Base-by-base conservation (phyloP, 1,140 invertebrate species). In the Thaumetopoea pityocampa region DNA sequence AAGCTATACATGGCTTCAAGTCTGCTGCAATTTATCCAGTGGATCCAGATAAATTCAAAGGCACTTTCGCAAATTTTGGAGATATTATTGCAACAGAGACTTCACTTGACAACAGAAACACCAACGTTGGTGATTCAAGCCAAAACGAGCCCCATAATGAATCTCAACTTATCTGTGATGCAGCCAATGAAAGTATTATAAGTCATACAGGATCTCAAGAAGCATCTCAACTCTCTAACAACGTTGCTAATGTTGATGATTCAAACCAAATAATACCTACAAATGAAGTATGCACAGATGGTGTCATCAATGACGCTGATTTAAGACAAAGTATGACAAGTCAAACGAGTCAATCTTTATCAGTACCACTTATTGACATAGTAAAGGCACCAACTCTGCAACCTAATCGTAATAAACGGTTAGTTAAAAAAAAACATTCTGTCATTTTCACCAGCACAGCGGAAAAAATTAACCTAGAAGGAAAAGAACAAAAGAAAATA, bases 401-500 rank as follows among this genome's bases (percentile, higher is more conserved):
- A 32, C 7, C 10, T 32, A 6, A 17, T 32, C 29, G 8, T 32
- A 32, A n/a, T n/a, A 32, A 32, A 32, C 29, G 29, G 16, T 6
- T 9, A 32, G 29, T 18, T 8, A 19, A 32, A n/a, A 32, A 32
- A 32, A 32, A 32, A 9, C 29, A 32, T 18, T 32, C 29, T 9
- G 19, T 32, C 1, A 18, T 32, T 32, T 32, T 32, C 10, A 32
- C 29, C 16, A 32, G 29, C 29, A 32, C 29, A 18, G 15, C 29
- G 29, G 16, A 32, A 32, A 32, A 32, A 18, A n/a, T 16, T 9
- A 37, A 37, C 9, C 34, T 37, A 37, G 20, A 37, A 23, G 22
- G 27, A 37, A 37, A 24, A 12, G 14, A 26, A 10, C 22, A 37
- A 37, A 36, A 36, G 27, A 29, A 29, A 36, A 14, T 45, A 20